Evolutionary conservation across 2,797 vertebrate species (phyloP), one percentile per base, ranked within the genome.

Genomic region (Pogonophryne albipinna): DNA sequence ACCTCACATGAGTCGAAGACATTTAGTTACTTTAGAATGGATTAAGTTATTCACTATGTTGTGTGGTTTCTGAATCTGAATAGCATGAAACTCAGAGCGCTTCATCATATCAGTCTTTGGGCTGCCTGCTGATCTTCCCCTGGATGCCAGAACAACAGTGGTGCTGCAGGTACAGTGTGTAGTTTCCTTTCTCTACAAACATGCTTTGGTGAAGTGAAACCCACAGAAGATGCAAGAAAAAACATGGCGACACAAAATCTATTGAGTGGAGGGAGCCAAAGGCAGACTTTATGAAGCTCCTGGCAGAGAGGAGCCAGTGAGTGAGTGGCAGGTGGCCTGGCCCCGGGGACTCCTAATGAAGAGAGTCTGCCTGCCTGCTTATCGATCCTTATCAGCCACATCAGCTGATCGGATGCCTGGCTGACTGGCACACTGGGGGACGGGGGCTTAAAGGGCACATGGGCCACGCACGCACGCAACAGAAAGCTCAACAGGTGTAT

Each of bases 331-430:
- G 88, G 91, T 91, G 87, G 87, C 84, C 90, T 75, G 83, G 80
- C 90, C 89, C 82, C 46, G 0, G 86, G 90, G 91, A 90, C 84
- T 90, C 78, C 82, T 90, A 90, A 91, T 92, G 85, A 93, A 93
- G 91, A 90, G 86, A 92, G 85, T 87, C 82, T 81, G 85, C 79
- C 84, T 86, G 88, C 76, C 84, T 88, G 83, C 75, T 52, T 80
- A 91, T 92, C 62, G 91, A 93, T 93, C 85, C 52, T n/a, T n/a
- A n/a, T n/a, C n/a, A 46, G 68, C 76, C 80, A 65, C 85, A 86
- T 84, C 87, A 85, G 85, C 85, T 85, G 87, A 91, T 82, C 80
- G 83, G 83, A 91, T 85, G 83, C 87, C 71, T 76, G 77, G 59
- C 71, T 75, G 78, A 84, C 80, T 85, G 86, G 78, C 81, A 79